These are phyloP conservation scores for Apostichopus leukothele DNA, from an alignment of 53 echinoderm and acorn worm genomes.

Conservation along the genomic window DNA sequence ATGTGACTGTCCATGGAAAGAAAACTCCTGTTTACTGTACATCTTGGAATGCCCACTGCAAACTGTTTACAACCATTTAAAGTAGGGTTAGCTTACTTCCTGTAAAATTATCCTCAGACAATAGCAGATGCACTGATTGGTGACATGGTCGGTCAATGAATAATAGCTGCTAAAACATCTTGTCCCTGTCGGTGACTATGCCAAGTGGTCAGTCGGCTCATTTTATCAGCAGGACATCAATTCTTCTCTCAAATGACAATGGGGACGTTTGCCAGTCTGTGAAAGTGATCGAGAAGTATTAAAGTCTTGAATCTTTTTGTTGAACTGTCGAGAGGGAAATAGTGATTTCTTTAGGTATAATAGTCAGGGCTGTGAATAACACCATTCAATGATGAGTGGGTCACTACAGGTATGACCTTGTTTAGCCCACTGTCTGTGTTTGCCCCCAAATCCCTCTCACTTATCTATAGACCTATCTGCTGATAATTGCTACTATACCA, in stretches of 20 bases:
- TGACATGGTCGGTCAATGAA: neutral
- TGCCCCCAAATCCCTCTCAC: too few relatives aligned
- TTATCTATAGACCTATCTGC: too few relatives aligned
- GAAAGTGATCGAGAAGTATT: slow-evolving; percentile 22
- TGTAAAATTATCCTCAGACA: neutral
- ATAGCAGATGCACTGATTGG: slow-evolving; percentile 20
- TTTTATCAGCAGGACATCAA: slow-evolving; percentile 13
- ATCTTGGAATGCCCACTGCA: too few relatives aligned
- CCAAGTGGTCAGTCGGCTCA: neutral
- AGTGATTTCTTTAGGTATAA: neutral
- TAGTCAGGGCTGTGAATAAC: neutral
- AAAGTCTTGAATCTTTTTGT: neutral
- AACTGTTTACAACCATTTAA: neutral
- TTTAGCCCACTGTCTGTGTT: neutral
- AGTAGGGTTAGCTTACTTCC: slow-evolving; percentile 1
- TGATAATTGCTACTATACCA: too few relatives aligned
- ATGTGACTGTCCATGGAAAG: too few relatives aligned
- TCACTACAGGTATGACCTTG: slow-evolving; percentile 23
- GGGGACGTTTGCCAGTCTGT: neutral
- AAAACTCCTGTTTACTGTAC: too few relatives aligned
- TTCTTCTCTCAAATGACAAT: slow-evolving; percentile 13
- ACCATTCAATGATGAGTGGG: slow-evolving; percentile 22
- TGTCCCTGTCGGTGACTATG: neutral
- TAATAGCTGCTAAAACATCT: neutral
- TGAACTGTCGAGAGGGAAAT: slow-evolving; percentile 6